Evolutionary conservation across 2,797 vertebrate genomes (phyloP).

Genomic region (Argentina silus): DNA sequence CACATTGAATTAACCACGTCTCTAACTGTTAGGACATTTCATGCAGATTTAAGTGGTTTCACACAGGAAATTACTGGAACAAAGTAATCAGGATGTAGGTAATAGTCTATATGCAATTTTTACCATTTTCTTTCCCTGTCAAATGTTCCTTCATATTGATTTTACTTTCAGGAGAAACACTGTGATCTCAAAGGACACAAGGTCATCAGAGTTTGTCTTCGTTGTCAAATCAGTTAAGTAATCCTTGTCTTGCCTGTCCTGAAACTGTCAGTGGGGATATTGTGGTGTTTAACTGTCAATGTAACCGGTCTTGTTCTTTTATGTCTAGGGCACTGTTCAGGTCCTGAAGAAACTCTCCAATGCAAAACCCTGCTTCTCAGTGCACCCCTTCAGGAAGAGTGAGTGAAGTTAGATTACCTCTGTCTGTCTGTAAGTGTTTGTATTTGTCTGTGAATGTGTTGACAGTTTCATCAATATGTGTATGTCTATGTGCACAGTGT

Average conservation of each 20-base stretch:
- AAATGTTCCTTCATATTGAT: too few species aligned
- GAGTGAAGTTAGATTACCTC: background rate
- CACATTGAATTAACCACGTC: background rate
- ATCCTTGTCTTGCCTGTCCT: background rate
- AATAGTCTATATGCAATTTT: background rate
- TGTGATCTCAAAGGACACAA: slow-evolving; percentile 16
- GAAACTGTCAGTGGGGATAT: background rate
- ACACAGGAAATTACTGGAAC: background rate
- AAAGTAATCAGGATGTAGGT: background rate
- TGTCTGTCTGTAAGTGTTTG: background rate
- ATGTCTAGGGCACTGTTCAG: background rate
- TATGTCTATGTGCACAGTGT: background rate
- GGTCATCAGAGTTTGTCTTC: background rate
- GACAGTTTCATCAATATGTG: background rate
- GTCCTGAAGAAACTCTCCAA: background rate
- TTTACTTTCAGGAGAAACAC: slow-evolving; percentile 2
- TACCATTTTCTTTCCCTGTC: too few species aligned
- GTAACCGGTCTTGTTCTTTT: background rate
- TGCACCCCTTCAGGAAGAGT: background rate
- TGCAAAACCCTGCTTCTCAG: background rate
- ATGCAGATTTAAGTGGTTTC: slow-evolving; percentile 3
- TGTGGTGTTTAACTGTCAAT: background rate
- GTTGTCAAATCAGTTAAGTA: slow-evolving; percentile 16
- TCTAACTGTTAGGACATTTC: background rate
- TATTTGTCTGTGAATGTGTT: background rate